A percentile compares a stretch with the other conserved stretches of the same genome.
Conservation (phyloP, 2,888 invertebrate species). For the Ganaspis brasiliensis region DNA sequence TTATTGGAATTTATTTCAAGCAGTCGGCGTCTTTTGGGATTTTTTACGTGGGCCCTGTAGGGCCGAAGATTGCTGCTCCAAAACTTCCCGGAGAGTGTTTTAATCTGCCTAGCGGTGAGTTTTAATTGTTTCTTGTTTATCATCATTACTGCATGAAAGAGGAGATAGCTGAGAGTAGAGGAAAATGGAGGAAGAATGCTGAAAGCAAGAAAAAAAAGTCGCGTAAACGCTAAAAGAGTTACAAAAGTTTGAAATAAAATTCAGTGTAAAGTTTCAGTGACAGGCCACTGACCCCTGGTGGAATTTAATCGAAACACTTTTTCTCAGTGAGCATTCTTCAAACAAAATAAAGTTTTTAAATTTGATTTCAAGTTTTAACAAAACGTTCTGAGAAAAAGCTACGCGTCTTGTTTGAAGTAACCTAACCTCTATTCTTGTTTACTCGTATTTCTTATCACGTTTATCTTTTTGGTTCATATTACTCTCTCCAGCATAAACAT, state of each 20-base stretch:
- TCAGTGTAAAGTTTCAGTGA: not conserved
- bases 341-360: constrained; percentile 1
- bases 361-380: not conserved
- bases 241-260: constrained; percentile 28
- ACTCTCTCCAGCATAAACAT: not conserved
- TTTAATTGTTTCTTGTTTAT: not conserved
- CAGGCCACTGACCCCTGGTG: not conserved
- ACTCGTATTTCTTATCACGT: not conserved
- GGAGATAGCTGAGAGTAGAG: not conserved
- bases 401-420: not conserved
- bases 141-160: not conserved
- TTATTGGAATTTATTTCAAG: constrained; percentile 24
- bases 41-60: constrained; percentile 41
- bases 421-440: constrained; percentile 1
- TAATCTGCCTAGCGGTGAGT: constrained; percentile 25
- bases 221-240: not conserved
- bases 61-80: constrained; percentile 32
- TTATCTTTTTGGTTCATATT: constrained; percentile 15
- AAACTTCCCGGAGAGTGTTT: constrained; percentile 21
- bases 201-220: not conserved
- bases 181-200: not conserved
- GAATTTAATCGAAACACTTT: not conserved
- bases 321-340: not conserved
- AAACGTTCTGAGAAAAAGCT: not conserved
- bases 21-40: constrained; percentile 25